Conservation (phyloP, 1,140 invertebrate genomes). For the Ceratosolen solmsi region DNA sequence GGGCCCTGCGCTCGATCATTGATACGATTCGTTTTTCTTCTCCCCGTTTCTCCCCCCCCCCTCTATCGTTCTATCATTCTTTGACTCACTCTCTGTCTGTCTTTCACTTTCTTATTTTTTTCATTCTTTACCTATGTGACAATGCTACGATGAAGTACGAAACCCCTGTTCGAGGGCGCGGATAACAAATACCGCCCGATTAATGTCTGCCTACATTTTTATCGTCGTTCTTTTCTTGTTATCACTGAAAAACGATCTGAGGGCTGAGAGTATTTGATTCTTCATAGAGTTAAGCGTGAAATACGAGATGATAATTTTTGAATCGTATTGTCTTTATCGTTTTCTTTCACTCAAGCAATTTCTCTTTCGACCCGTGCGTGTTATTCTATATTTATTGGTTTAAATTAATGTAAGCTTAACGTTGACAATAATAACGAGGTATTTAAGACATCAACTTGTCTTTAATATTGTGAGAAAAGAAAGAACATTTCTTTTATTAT, state of each 20-base stretch:
- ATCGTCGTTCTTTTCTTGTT: not conserved
- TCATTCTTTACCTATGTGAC: not conserved
- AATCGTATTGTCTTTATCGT: not conserved
- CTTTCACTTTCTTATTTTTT: not conserved
- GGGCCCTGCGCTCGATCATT: not conserved
- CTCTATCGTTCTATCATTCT: not conserved
- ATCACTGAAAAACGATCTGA: constrained; percentile 6
- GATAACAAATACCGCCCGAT: not conserved
- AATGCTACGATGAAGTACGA: not conserved
- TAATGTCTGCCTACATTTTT: constrained; percentile 29
- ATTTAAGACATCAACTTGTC: too few relatives aligned
- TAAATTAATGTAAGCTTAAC: not conserved
- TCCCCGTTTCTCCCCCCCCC: not conserved
- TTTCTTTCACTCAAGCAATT: not conserved
- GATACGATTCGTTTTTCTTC: constrained; percentile 33
- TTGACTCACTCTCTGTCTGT: not conserved
- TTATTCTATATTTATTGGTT: not conserved
- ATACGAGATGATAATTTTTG: not conserved
- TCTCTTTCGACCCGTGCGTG: not conserved
- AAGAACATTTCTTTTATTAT: too few relatives aligned
- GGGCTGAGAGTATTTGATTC: not conserved
- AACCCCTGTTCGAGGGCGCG: not conserved
- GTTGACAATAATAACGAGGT: too few relatives aligned
- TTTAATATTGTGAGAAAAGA: too few relatives aligned
- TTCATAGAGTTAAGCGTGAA: not conserved